These are phyloP conservation scores for Flexamia atlantica DNA, from an alignment of 2,888 invertebrate species.

Conservation along the genomic window DNA sequence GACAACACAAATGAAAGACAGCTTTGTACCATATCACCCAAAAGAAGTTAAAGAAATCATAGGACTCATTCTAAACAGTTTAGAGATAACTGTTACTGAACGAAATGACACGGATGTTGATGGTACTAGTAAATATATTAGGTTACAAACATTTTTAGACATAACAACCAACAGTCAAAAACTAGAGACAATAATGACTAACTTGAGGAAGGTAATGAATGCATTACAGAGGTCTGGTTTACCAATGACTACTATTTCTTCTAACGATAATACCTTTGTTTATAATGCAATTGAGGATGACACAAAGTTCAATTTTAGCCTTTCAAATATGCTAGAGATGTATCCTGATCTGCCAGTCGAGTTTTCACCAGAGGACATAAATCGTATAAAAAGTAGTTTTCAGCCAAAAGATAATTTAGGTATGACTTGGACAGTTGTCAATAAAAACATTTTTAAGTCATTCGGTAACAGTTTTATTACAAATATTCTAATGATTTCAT, in stretches of 20 bases:
- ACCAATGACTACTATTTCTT: background rate
- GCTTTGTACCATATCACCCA: background rate
- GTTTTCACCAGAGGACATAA: background rate
- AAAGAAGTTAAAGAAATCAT: background rate
- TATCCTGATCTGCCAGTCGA: background rate
- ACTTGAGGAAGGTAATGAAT: background rate
- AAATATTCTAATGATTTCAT: background rate
- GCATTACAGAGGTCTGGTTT: background rate
- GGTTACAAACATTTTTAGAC: background rate
- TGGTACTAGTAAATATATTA: background rate
- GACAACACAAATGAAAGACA: background rate
- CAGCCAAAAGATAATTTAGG: background rate
- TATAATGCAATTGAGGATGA: background rate
- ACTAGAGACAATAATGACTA: background rate
- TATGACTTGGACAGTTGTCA: background rate
- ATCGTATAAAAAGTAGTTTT: background rate
- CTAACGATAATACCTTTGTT: background rate
- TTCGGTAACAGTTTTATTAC: background rate
- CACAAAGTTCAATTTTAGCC: background rate
- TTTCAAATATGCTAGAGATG: background rate
- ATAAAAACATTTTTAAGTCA: background rate
- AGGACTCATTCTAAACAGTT: background rate
- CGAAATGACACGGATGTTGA: background rate
- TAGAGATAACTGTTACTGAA: background rate
- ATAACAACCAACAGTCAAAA: background rate